A percentile compares a stretch with the other conserved stretches of the same genome.
Evolutionary conservation across 1,140 invertebrate species (phyloP).

Genomic region (Bacillus rossius): DNA sequence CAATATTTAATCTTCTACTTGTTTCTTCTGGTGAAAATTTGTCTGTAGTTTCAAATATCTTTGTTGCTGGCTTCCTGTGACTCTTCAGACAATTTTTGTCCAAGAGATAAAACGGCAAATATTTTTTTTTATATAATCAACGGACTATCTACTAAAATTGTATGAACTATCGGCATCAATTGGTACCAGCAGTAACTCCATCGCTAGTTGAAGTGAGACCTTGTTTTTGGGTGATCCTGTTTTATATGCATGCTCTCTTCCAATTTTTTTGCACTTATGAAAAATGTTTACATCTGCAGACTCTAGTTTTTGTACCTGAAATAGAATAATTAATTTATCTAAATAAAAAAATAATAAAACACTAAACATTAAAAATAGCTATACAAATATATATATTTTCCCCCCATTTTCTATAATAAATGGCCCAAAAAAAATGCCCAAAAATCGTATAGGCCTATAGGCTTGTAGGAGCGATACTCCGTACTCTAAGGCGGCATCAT

Average conservation of each 20-base stretch:
- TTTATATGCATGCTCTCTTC: too few relatives aligned
- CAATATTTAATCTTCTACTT: too few relatives aligned
- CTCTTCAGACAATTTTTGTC: conserved; percentile 29
- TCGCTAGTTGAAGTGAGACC: conserved; percentile 33
- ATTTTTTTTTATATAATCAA: conserved; percentile 29
- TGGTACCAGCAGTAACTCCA: conserved; percentile 31
- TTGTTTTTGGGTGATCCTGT: conserved; percentile 13
- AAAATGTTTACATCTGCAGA: too few relatives aligned
- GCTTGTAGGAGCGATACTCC: neutral
- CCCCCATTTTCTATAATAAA: conserved; percentile 9
- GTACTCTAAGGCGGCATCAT: neutral
- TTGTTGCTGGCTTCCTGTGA: conserved; percentile 26
- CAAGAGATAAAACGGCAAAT: conserved; percentile 17
- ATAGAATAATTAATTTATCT: too few relatives aligned
- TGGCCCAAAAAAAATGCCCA: neutral
- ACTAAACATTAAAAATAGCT: neutral
- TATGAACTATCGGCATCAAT: conserved; percentile 28
- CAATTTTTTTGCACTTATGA: too few relatives aligned
- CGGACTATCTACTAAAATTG: conserved; percentile 31
- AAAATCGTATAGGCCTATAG: neutral
- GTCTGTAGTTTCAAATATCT: conserved; percentile 17
- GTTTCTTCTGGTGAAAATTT: conserved; percentile 23
- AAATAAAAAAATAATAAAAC: too few relatives aligned
- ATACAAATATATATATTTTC: conserved; percentile 23
- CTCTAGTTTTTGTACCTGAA: too few relatives aligned